phyloP scores from a whole-genome alignment of 2,113 vertebrate genomes.

The Vimba vimba region DNA sequence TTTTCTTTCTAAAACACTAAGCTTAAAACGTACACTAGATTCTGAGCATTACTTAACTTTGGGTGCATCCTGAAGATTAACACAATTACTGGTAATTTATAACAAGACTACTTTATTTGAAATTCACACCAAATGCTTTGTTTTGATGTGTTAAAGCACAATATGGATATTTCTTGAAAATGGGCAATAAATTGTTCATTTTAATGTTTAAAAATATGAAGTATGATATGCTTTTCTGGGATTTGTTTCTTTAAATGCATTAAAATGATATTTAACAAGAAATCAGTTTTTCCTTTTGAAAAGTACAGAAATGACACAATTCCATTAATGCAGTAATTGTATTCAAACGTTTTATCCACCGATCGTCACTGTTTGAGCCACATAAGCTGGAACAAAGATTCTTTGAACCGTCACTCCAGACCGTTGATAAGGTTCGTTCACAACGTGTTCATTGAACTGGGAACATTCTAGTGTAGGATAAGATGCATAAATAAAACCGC shows the following conservation, averaged over 20 bases:
- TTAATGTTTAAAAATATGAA: not conserved
- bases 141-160: not conserved
- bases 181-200: not conserved
- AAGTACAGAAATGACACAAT: not conserved
- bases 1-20: conserved; percentile 25
- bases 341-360: not conserved
- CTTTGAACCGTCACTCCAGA: not conserved
- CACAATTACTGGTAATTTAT: not conserved
- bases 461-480: not conserved
- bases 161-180: not conserved
- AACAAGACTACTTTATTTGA: not conserved
- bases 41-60: not conserved
- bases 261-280: not conserved
- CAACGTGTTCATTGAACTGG: not conserved
- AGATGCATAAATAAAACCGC: not conserved
- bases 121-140: not conserved
- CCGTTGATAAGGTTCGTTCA: not conserved
- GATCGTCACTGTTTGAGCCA: not conserved
- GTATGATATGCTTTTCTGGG: not conserved
- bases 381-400: not conserved
- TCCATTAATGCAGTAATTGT: not conserved
- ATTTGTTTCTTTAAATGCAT: not conserved
- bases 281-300: not conserved
- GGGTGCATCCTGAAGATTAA: not conserved
- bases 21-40: not conserved